Percentiles rank a stretch among this genome's conserved stretches.
Conservation (phyloP, 1,140 invertebrate species). For the Drosophila murphyi region DNA sequence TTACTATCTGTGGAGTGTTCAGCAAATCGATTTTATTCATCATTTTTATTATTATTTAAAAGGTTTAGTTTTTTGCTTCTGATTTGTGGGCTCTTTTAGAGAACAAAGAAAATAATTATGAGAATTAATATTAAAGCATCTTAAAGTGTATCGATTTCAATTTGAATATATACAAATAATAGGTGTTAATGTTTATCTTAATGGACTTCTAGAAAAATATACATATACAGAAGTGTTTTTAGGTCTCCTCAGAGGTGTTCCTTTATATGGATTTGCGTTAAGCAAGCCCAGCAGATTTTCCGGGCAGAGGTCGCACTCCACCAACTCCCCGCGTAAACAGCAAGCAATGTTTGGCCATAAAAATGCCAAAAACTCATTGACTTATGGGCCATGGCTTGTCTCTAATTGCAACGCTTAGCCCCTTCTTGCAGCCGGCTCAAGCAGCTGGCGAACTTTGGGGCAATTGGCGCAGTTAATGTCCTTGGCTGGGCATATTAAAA, state of each 20-base stretch:
- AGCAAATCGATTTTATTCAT: no score
- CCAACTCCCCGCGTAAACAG: background rate
- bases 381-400: slow-evolving; percentile 62
- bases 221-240: background rate
- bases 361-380: slow-evolving; percentile 80
- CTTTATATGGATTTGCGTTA: background rate
- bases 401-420: slow-evolving; percentile 29
- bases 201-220: no score
- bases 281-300: background rate
- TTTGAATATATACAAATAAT: no score
- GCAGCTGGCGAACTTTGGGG: slow-evolving; percentile 15
- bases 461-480: slow-evolving; percentile 39
- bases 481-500: slow-evolving; percentile 48
- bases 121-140: no score
- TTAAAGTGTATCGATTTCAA: no score
- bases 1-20: no score
- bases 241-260: background rate
- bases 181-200: no score
- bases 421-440: background rate
- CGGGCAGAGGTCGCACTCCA: background rate
- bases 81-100: no score
- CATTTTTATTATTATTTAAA: no score
- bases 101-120: no score
- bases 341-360: slow-evolving; percentile 51
- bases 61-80: no score